Evolutionary conservation across 2,113 vertebrate species (phyloP).

Genomic region (Phylloscopus trochiloides): DNA sequence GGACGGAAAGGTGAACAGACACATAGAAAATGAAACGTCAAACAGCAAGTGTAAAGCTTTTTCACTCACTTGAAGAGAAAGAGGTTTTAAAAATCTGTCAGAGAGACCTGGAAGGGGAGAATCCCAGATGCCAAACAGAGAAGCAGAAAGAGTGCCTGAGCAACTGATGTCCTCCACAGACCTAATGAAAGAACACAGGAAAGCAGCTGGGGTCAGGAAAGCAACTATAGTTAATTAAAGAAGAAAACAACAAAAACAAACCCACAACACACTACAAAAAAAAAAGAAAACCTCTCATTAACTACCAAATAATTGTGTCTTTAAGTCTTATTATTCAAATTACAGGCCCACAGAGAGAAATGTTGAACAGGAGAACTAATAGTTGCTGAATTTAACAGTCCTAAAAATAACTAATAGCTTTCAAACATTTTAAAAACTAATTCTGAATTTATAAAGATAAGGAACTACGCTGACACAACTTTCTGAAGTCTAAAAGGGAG

Average conservation of each 20-base stretch:
- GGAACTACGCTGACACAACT: not conserved
- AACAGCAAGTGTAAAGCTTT: not conserved
- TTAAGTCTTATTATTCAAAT: not conserved
- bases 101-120: slow-evolving; percentile 2
- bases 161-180: not conserved
- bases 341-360: not conserved
- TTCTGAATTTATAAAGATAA: not conserved
- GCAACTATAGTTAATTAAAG: not conserved
- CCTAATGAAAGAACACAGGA: slow-evolving; percentile 33
- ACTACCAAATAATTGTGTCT: not conserved
- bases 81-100: slow-evolving; percentile 36
- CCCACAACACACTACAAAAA: not conserved
- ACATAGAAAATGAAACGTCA: not conserved
- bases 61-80: slow-evolving; percentile 51
- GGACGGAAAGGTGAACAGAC: not conserved
- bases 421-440: not conserved
- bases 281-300: not conserved
- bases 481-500: not conserved
- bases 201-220: not conserved
- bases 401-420: not conserved
- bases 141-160: not conserved
- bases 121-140: not conserved
- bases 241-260: not conserved
- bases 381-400: not conserved
- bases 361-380: not conserved